Conservation (phyloP, 2,888 invertebrate genomes). For the Trichopria drosophilae region DNA sequence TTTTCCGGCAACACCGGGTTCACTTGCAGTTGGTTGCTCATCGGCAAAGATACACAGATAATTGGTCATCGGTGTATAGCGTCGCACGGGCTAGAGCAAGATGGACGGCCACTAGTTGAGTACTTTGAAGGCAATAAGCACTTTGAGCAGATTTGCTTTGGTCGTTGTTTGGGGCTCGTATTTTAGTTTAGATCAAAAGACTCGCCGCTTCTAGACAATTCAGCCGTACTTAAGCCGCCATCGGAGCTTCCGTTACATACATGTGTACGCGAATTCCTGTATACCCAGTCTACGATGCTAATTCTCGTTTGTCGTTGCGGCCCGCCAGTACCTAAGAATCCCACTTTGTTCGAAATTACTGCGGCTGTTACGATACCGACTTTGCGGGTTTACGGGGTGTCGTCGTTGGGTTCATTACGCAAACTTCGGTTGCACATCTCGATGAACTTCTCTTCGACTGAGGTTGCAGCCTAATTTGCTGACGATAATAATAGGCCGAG, state of each 20-base stretch:
- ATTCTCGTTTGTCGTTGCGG: too few relatives aligned
- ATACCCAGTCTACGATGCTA: too few relatives aligned
- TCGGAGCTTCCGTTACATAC: slow-evolving; percentile 28
- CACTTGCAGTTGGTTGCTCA: slow-evolving; percentile 53
- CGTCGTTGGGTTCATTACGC: too few relatives aligned
- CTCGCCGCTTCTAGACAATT: slow-evolving; percentile 49
- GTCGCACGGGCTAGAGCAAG: slow-evolving; percentile 46
- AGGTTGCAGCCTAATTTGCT: too few relatives aligned
- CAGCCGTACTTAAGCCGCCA: slow-evolving; percentile 52
- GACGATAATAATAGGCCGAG: too few relatives aligned
- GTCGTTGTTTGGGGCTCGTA: slow-evolving; percentile 56
- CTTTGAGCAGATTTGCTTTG: slow-evolving; percentile 58
- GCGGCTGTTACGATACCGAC: too few relatives aligned
- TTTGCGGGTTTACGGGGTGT: too few relatives aligned
- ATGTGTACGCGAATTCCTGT: slow-evolving; percentile 31
- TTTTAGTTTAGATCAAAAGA: slow-evolving; percentile 58
- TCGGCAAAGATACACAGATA: slow-evolving; percentile 57
- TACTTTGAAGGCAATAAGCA: slow-evolving; percentile 51
- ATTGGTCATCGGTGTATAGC: slow-evolving; percentile 57
- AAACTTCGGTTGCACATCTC: too few relatives aligned
- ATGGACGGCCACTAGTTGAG: slow-evolving; percentile 47
- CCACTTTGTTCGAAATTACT: too few relatives aligned
- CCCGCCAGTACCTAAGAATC: too few relatives aligned
- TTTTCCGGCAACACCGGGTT: slow-evolving; percentile 50
- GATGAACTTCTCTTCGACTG: too few relatives aligned